Evolutionary conservation across 2,888 invertebrate species (phyloP), one percentile per base, ranked within the genome.

Genomic region (Pollenia labialis): DNA sequence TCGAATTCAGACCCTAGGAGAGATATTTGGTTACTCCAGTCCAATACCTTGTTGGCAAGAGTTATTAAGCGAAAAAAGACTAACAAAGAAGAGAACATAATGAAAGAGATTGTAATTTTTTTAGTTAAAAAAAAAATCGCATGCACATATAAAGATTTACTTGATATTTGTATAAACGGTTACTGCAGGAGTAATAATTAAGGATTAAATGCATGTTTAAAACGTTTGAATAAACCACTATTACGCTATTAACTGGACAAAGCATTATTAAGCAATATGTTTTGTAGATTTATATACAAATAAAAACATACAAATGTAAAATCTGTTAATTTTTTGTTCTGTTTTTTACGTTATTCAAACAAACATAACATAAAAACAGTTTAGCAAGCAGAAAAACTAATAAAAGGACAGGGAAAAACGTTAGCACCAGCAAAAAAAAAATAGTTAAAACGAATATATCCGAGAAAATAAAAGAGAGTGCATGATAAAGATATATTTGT

Each of bases 401-500:
- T 18, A 23, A 14, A 42, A 54, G 18, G 16, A 40, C 12, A 56
- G 14, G 12, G 11, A 18, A 42, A 64, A 48, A 12, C 12, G 32
- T 56, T 42, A 77, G 40, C 48, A 16, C 16, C 18, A 48, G 48
- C 46, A 42, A 79, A 69, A 58, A 58, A n/a, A 11, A 42, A 11
- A 16, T 16, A 60, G 10, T 11, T 0, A 23, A 40, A 42, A 32
- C 10, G 2, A 3, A 62, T 14, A 74, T 11, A n/a, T 48, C 11
- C 64, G 6, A 32, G 32, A 32, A 32, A 6, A 32, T 32, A 0
- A 32, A 32, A 32, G 32, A 58, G 12, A 18, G 32, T 48, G 16
- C n/a, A 68, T 4, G 46, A 18, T n/a, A 56, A 1, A 46, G 42
- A 60, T 54, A 60, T 32, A 18, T 58, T 80, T 52, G 18, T 52